Evolutionary conservation across 2,888 invertebrate species (phyloP).

Genomic region (Tuberolachnus salignus): DNA sequence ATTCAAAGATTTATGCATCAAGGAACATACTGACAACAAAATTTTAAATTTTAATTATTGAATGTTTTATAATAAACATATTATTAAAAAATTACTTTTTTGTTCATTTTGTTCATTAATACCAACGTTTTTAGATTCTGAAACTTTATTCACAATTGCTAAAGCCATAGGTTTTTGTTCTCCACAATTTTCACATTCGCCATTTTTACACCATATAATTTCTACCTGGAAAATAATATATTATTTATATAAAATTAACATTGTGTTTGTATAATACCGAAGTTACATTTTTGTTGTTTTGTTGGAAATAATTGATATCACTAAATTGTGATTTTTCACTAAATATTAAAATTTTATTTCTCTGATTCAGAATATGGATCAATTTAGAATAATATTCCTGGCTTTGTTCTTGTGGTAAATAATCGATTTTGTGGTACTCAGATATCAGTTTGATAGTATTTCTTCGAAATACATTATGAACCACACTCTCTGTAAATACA

Average conservation of each 20-base stretch:
- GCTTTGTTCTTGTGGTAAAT: conserved; percentile 14
- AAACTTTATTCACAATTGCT: conserved; percentile 40
- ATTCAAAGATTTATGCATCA: too few species aligned
- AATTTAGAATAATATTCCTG: conserved; percentile 38
- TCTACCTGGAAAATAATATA: conserved; percentile 26
- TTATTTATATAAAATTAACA: not conserved
- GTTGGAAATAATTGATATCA: conserved; percentile 2
- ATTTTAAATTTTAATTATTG: not conserved
- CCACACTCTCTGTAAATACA: conserved; percentile 44
- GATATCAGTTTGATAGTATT: conserved; percentile 24
- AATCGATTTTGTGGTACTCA: conserved; percentile 25
- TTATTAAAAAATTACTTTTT: conserved; percentile 30
- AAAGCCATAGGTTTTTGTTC: conserved; percentile 28
- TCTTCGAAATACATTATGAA: conserved; percentile 32
- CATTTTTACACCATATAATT: conserved; percentile 44
- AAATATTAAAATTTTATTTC: conserved; percentile 21
- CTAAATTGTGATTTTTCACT: conserved; percentile 34
- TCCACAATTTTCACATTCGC: conserved; percentile 40
- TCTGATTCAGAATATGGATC: conserved; percentile 7
- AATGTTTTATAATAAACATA: not conserved
- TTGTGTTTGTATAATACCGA: not conserved
- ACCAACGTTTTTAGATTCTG: conserved; percentile 30
- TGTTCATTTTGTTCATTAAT: conserved; percentile 22
- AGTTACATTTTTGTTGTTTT: conserved; percentile 36
- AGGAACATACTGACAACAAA: not conserved